Percentiles rank a stretch among this genome's conserved stretches.
Conservation (phyloP, 2,888 invertebrate genomes). For the Limnephilus marmoratus region DNA sequence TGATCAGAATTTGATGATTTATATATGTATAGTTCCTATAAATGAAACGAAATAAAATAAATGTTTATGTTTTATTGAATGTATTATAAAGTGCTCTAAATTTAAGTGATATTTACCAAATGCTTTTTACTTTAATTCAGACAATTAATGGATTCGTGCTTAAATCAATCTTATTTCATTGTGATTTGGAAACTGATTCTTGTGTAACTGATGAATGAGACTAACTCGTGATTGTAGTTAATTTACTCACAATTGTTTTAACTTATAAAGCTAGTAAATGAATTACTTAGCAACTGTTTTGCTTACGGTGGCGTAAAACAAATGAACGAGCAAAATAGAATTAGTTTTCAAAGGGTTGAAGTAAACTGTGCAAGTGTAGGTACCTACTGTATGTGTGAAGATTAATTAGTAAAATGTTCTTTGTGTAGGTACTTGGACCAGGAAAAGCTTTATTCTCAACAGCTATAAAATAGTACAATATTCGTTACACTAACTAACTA, state of each 20-base stretch:
- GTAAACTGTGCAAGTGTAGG: too few species aligned
- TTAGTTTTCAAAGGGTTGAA: not conserved
- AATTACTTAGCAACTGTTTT: not conserved
- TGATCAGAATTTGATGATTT: too few species aligned
- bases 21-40: too few species aligned
- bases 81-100: not conserved
- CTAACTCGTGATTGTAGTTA: not conserved
- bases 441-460: not conserved
- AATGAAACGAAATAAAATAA: too few species aligned
- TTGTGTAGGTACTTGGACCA: not conserved
- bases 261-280: not conserved
- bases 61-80: not conserved
- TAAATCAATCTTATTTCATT: not conserved
- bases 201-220: not conserved
- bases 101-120: not conserved
- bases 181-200: not conserved
- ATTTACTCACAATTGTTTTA: not conserved
- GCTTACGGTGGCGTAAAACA: not conserved
- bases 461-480: not conserved
- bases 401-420: not conserved
- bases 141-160: not conserved
- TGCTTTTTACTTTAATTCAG: not conserved
- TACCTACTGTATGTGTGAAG: not conserved
- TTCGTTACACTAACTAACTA: too few species aligned
- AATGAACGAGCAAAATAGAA: not conserved